Evolutionary conservation across 2,888 invertebrate species (phyloP).

Genomic region (Athrips mouffetella): DNA sequence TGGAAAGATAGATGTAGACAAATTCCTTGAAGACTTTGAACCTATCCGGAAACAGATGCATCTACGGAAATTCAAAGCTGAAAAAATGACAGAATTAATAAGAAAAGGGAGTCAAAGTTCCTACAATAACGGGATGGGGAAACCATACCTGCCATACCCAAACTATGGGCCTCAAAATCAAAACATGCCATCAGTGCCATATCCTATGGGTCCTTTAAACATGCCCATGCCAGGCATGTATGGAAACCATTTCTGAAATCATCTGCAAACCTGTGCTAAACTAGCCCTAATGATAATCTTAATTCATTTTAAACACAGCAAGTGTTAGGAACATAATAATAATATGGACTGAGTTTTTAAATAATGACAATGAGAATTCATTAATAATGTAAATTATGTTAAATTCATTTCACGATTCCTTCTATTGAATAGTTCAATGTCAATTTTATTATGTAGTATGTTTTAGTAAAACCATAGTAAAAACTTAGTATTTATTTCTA

Average conservation of each 20-base stretch:
- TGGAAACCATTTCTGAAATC: constrained; percentile 62
- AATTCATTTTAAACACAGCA: neutral
- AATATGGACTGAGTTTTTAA: no score
- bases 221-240: constrained; percentile 87
- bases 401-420: no score
- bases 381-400: no score
- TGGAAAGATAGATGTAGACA: constrained; percentile 84
- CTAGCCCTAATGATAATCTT: neutral
- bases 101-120: constrained; percentile 53
- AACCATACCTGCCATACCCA: constrained; percentile 67
- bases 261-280: constrained; percentile 6
- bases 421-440: neutral
- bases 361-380: no score
- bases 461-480: neutral
- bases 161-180: constrained; percentile 75
- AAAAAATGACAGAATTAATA: constrained; percentile 91
- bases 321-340: no score
- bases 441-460: neutral
- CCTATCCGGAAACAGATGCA: constrained; percentile 80
- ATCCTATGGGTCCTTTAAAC: constrained; percentile 83
- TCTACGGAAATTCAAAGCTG: constrained; percentile 91
- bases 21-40: constrained; percentile 91
- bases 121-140: constrained; percentile 59
- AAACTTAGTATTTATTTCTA: constrained; percentile 9
- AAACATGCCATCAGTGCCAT: constrained; percentile 83